Percentiles rank a stretch among this genome's conserved stretches.
These are phyloP conservation scores for Pachyrhynchus sulphureomaculatus DNA, from an alignment of 1,140 invertebrate species.

Conservation along the genomic window DNA sequence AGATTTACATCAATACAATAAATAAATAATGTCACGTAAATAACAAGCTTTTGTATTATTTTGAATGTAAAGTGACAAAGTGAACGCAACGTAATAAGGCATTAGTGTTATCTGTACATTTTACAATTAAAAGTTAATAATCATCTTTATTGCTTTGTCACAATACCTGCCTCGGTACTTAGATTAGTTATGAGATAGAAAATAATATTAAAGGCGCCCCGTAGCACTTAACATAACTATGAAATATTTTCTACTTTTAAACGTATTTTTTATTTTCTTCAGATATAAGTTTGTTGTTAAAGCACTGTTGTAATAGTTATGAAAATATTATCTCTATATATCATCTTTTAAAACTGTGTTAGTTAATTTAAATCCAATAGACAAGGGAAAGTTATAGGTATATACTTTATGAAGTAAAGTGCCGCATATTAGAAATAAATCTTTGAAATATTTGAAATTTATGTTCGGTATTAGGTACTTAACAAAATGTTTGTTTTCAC, in stretches of 20 bases:
- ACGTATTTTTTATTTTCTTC: constrained; percentile 7
- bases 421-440: neutral
- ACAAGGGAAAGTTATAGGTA: constrained; percentile 13
- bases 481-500: neutral
- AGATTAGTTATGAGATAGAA: neutral
- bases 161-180: neutral
- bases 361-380: constrained; percentile 11
- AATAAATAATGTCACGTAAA: too few species aligned
- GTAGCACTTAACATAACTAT: neutral
- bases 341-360: neutral
- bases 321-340: constrained; percentile 13
- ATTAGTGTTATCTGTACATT: neutral
- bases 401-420: constrained; percentile 3
- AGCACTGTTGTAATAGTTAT: neutral
- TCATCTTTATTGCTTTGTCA: neutral
- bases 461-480: neutral
- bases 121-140: neutral
- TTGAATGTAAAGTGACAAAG: too few species aligned
- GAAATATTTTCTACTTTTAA: neutral
- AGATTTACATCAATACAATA: too few species aligned
- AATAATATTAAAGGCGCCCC: neutral
- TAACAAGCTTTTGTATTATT: too few species aligned
- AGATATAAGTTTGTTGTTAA: constrained; percentile 3
- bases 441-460: constrained; percentile 1
- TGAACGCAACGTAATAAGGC: neutral